A percentile compares a stretch with the other conserved stretches of the same genome.
Conservation (phyloP, 2,888 invertebrate species). For the Lithodes maja region DNA sequence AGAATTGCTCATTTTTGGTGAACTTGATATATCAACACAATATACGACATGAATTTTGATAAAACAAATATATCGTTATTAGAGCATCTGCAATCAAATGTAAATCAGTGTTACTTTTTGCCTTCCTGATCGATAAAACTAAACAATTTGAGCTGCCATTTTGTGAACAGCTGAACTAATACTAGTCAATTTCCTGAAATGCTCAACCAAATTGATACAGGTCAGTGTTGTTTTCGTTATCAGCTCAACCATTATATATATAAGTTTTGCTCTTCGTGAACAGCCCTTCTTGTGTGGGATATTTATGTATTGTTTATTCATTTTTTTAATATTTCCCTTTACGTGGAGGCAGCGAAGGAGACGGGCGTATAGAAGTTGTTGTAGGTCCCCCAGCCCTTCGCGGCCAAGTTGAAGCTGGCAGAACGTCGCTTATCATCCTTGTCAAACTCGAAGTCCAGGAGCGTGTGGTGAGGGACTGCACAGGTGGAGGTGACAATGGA, state of each 20-base stretch:
- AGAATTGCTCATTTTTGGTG: no score
- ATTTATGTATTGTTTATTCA: not conserved
- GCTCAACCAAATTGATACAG: not conserved
- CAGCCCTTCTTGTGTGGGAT: no score
- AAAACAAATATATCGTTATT: no score
- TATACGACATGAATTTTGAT: no score
- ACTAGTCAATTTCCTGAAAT: no score
- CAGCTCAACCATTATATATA: not conserved
- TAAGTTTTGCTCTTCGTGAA: no score
- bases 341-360: conserved; percentile 52
- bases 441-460: conserved; percentile 27
- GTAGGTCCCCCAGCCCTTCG: conserved; percentile 70
- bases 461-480: conserved; percentile 47
- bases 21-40: no score
- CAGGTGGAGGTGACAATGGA: not conserved
- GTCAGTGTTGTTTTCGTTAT: not conserved
- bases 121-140: no score
- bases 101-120: no score
- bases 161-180: no score
- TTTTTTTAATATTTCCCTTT: not conserved
- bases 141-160: no score
- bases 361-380: conserved; percentile 67
- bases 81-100: no score
- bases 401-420: conserved; percentile 69
- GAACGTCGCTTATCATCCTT: conserved; percentile 60